Conservation (phyloP, 1,140 invertebrate species). For the Manduca sexta region DNA sequence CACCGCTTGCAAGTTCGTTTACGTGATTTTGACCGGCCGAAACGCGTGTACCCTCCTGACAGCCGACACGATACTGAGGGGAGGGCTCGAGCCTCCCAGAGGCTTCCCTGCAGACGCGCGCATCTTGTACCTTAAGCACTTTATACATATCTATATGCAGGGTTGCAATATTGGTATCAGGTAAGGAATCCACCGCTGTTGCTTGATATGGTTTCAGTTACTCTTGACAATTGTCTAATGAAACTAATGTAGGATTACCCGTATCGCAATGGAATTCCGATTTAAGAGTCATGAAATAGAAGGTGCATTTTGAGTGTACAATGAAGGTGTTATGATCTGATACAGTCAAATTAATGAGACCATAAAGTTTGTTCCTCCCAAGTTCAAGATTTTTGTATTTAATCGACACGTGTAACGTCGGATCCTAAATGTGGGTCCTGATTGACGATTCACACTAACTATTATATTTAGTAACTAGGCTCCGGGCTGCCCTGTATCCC, state of each 20-base stretch:
- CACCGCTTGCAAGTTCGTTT: conserved; percentile 16
- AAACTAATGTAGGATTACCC: background rate
- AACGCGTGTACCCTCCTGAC: conserved; percentile 34
- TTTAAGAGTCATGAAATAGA: too few relatives aligned
- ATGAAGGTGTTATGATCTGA: too few relatives aligned
- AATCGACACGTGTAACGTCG: too few relatives aligned
- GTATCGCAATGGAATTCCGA: too few relatives aligned
- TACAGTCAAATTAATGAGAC: too few relatives aligned
- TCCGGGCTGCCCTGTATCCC: too few relatives aligned
- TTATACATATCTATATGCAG: conserved; percentile 17
- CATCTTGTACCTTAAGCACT: conserved; percentile 53
- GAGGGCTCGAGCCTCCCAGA: conserved; percentile 43
- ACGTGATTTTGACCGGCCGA: conserved; percentile 28
- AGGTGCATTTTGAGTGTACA: too few relatives aligned
- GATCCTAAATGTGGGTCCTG: too few relatives aligned
- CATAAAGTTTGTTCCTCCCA: too few relatives aligned
- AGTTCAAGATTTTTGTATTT: too few relatives aligned
- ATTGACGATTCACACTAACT: too few relatives aligned
- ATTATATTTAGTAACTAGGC: too few relatives aligned
- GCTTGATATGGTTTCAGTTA: background rate
- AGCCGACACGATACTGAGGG: conserved; percentile 49
- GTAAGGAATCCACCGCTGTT: conserved; percentile 46
- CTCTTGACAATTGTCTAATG: background rate
- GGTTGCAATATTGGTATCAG: conserved; percentile 41
- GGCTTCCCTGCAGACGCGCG: conserved; percentile 54